A percentile compares a stretch with the other conserved stretches of the same genome.
Evolutionary conservation across 2,888 invertebrate genomes (phyloP).

Genomic region (Tigriopus californicus): DNA sequence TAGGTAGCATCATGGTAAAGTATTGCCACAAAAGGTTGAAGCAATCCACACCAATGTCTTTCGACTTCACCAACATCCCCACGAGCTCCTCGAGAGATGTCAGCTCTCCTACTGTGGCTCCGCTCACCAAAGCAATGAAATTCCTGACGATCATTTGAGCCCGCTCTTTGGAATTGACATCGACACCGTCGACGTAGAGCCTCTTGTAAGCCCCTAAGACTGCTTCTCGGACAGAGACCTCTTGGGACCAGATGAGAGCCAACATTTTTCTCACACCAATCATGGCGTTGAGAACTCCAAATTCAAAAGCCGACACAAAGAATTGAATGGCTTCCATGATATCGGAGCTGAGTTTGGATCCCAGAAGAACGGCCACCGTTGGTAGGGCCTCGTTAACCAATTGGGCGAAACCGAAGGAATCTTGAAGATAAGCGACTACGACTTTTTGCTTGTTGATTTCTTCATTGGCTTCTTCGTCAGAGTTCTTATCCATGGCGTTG

Average conservation of each 20-base stretch:
- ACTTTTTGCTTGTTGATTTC: constrained; percentile 27
- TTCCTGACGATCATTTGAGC: constrained; percentile 38
- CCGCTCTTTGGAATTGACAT: constrained; percentile 29
- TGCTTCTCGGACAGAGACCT: constrained; percentile 45
- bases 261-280: constrained; percentile 55
- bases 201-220: constrained; percentile 56
- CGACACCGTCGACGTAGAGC: constrained; percentile 37
- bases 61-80: constrained; percentile 37
- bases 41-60: constrained; percentile 33
- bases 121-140: constrained; percentile 36
- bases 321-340: constrained; percentile 75
- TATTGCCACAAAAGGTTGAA: constrained; percentile 56
- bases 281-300: constrained; percentile 43
- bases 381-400: constrained; percentile 30
- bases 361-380: constrained; percentile 43
- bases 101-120: constrained; percentile 38
- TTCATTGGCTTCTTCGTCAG: constrained; percentile 14
- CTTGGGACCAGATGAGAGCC: constrained; percentile 57
- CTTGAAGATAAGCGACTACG: constrained; percentile 48
- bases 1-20: constrained; percentile 46
- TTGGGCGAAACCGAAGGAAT: constrained; percentile 18
- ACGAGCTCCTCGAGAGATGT: constrained; percentile 42
- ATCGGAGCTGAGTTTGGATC: constrained; percentile 42
- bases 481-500: constrained; percentile 10
- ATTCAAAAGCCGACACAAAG: constrained; percentile 40